phyloP scores from a whole-genome alignment of 2,888 invertebrate genomes.

The Eilema caniola region DNA sequence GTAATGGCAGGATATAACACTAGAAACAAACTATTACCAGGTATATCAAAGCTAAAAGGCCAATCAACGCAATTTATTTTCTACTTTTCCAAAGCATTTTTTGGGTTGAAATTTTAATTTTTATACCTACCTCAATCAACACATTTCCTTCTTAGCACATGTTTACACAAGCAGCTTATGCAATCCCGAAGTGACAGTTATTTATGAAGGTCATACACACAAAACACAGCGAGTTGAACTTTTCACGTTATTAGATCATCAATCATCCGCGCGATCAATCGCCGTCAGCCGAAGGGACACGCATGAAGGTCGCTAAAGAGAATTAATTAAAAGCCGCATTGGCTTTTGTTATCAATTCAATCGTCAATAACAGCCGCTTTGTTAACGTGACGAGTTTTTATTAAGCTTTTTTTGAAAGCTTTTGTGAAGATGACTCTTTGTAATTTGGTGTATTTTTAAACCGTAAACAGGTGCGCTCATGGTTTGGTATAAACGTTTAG shows the following conservation, averaged over 20 bases:
- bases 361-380: constrained; percentile 32
- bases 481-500: no score
- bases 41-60: no score
- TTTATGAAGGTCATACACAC: constrained; percentile 21
- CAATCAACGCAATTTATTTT: no score
- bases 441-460: not conserved
- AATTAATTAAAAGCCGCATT: constrained; percentile 35
- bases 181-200: not conserved
- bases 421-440: not conserved
- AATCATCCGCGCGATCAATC: constrained; percentile 53
- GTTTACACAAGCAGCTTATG: not conserved
- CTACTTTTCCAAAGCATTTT: no score
- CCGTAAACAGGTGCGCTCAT: no score
- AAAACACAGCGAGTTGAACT: constrained; percentile 34
- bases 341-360: constrained; percentile 34
- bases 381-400: constrained; percentile 29
- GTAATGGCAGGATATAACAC: no score
- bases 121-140: not conserved
- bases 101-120: no score
- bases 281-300: constrained; percentile 41
- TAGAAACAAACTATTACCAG: no score
- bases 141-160: not conserved
- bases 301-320: constrained; percentile 46
- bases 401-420: constrained; percentile 13
- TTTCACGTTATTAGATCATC: constrained; percentile 49